These are phyloP conservation scores for Neoseiulus cucumeris DNA, from an alignment of 1,140 invertebrate species.

Conservation along the genomic window DNA sequence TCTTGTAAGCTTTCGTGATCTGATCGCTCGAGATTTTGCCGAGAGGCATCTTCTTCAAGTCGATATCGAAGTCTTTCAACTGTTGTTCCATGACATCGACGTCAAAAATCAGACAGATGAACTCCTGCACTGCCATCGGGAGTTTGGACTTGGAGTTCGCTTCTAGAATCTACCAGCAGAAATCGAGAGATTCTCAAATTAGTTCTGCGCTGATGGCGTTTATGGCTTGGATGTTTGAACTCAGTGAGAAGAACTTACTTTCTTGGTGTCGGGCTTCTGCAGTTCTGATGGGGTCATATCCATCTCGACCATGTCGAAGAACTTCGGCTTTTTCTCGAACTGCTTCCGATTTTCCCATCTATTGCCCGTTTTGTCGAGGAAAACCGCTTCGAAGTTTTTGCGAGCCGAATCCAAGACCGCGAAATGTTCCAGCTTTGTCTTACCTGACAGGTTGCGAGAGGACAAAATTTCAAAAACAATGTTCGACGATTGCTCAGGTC, in stretches of 20 bases:
- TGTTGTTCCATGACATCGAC: conserved; percentile 73
- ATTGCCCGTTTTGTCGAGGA: conserved; percentile 69
- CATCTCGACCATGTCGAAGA: conserved; percentile 70
- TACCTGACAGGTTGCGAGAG: too few species aligned
- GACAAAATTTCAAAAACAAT: too few species aligned
- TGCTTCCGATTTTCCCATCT: conserved; percentile 41
- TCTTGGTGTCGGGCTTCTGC: too few species aligned
- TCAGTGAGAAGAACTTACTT: too few species aligned
- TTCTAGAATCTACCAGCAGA: neutral
- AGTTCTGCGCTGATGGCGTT: neutral
- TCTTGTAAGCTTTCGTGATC: conserved; percentile 59
- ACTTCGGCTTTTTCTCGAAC: conserved; percentile 59
- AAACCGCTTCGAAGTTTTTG: conserved; percentile 42
- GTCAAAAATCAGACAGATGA: conserved; percentile 75
- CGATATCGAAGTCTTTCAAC: conserved; percentile 84
- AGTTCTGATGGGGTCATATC: too few species aligned
- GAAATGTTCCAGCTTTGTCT: conserved; percentile 46
- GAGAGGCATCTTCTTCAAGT: conserved; percentile 89
- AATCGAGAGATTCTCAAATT: neutral
- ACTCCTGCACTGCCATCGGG: conserved; percentile 49
- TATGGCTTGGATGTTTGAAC: too few species aligned
- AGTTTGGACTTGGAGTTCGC: conserved; percentile 40
- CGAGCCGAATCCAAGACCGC: conserved; percentile 37
- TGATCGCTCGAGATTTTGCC: conserved; percentile 85
- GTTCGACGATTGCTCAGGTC: too few species aligned